Evolutionary conservation across 2,797 vertebrate genomes (phyloP), one percentile per base, ranked within the genome.

Genomic region (Serranus cabrilla): DNA sequence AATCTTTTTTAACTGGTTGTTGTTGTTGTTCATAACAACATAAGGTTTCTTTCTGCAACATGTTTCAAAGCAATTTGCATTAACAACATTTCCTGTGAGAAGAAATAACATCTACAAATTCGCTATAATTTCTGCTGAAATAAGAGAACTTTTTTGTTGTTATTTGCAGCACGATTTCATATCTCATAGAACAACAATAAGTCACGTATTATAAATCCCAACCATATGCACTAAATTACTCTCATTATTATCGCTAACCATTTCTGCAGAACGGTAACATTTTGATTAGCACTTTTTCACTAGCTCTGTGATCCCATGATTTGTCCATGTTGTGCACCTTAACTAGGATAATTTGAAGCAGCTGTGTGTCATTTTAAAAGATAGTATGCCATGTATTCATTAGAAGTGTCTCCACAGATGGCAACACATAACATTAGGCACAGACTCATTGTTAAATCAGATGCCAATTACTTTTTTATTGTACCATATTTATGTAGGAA

Each of bases 381-480:
- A 78, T 88, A 13, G 6, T 3, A 45, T 64, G 73, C 74, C 87
- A 90, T 89, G 76, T 91, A 86, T 78, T 89, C 64, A 82, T 81
- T 67, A 74, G 83, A 82, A 85, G 56, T 80, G 45, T 72, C 50
- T 56, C 70, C 76, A 75, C 83, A 89, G 81, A 86, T 87, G 87
- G 78, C 78, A 78, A 65, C 65, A 79, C 45, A 25, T 47, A 75
- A 56, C 64, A 74, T 81, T 54, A 69, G 61, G 72, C 66, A 57
- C 39, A 68, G 61, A 71, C 62, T 80, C 39, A 78, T 72, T 72
- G 58, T 74, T 84, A 74, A 90, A 77, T 90, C 84, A 83, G 50
- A 81, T 61, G 34, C 54, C 81, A 82, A 83, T 90, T 88, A 88
- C 78, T 23, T 76, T 77, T 49, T 45, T 73, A 76, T 80, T 72